Evolutionary conservation across 1,140 invertebrate species (phyloP).

Genomic region (Matsumurasca onukii): DNA sequence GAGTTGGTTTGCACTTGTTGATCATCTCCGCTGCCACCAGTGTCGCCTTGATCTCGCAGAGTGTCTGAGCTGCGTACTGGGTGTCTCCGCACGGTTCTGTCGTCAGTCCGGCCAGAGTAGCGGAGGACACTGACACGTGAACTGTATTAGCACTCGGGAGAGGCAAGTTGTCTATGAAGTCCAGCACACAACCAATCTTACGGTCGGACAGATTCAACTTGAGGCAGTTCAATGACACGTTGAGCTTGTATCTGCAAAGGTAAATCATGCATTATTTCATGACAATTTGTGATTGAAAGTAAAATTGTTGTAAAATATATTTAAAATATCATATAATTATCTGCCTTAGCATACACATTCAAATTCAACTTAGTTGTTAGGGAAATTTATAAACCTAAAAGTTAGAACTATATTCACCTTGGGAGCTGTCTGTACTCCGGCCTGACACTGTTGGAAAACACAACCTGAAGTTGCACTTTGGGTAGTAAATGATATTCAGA

Average conservation of each 20-base stretch:
- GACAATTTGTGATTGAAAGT: not conserved
- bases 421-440: conserved; percentile 74
- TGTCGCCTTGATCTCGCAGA: conserved; percentile 50
- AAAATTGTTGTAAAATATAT: not conserved
- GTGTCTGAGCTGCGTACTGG: conserved; percentile 36
- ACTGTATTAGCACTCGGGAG: conserved; percentile 49
- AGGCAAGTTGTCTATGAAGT: conserved; percentile 70
- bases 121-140: conserved; percentile 36
- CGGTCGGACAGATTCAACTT: conserved; percentile 79
- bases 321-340: too few relatives aligned
- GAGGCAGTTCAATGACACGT: conserved; percentile 67
- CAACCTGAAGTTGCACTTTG: conserved; percentile 65
- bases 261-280: not conserved
- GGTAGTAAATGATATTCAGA: conserved; percentile 76
- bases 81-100: not conserved
- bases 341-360: too few relatives aligned
- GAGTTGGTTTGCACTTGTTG: conserved; percentile 15
- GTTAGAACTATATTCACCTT: conserved; percentile 50
- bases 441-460: conserved; percentile 74
- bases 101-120: not conserved
- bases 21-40: conserved; percentile 48
- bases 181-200: conserved; percentile 62
- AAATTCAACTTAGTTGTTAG: not conserved
- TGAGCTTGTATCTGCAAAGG: conserved; percentile 68
- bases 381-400: not conserved